Conservation (phyloP, 92 coral and sea anemone species). For the Porites divaricata region DNA sequence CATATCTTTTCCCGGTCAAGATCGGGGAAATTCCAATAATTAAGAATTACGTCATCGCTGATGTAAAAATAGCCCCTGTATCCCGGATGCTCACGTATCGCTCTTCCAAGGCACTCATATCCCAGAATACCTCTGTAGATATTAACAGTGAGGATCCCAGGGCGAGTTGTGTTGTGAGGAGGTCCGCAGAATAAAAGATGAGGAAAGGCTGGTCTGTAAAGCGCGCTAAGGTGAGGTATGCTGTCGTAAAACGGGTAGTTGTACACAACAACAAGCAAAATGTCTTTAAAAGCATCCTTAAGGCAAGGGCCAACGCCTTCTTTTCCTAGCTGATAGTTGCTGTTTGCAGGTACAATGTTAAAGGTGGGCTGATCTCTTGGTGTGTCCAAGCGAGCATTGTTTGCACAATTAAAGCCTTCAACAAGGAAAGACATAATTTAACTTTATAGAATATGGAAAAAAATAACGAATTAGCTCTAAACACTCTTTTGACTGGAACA, state of each 20-base stretch:
- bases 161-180: slow-evolving; percentile 51
- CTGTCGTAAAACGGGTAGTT: slow-evolving; percentile 88
- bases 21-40: slow-evolving; percentile 82
- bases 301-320: slow-evolving; percentile 54
- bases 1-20: slow-evolving; percentile 71
- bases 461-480: too few relatives aligned
- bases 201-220: slow-evolving; percentile 80
- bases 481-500: too few relatives aligned
- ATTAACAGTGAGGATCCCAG: slow-evolving; percentile 66
- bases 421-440: neutral
- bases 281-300: slow-evolving; percentile 74
- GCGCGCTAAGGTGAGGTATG: slow-evolving; percentile 60
- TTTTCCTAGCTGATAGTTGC: neutral
- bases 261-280: slow-evolving; percentile 76
- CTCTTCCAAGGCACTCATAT: slow-evolving; percentile 85
- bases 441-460: too few relatives aligned
- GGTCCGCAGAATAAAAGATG: slow-evolving; percentile 83
- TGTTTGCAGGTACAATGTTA: neutral
- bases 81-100: slow-evolving; percentile 85
- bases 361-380: neutral
- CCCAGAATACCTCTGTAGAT: slow-evolving; percentile 81
- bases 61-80: slow-evolving; percentile 87
- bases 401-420: slow-evolving; percentile 32
- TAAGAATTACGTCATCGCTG: slow-evolving; percentile 85
- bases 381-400: neutral